phyloP scores from a whole-genome alignment of 2,113 vertebrate genomes.

The Pipra filicauda region DNA sequence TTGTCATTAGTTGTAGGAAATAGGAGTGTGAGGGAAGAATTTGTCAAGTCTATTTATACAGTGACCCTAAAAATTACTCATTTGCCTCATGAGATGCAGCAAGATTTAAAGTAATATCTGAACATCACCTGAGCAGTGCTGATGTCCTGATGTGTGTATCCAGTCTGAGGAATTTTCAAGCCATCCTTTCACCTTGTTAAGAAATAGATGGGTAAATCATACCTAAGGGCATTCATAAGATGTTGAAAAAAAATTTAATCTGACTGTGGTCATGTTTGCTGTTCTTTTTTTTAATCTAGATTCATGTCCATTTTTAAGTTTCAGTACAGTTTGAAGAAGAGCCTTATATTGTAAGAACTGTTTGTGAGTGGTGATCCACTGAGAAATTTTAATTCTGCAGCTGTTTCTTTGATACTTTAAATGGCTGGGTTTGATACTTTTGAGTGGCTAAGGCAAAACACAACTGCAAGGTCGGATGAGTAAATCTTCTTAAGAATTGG shows the following conservation, averaged over 20 bases:
- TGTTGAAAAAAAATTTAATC: neutral
- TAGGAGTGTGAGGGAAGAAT: neutral
- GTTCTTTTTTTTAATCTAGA: neutral
- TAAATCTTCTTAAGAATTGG: neutral
- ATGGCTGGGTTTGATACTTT: neutral
- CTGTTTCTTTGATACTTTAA: neutral
- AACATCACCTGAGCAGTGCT: neutral
- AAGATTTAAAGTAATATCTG: neutral
- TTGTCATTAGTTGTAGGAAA: conserved; percentile 19
- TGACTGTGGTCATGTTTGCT: neutral
- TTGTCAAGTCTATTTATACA: neutral
- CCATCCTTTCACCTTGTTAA: neutral
- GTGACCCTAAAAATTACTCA: neutral
- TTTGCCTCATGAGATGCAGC: neutral
- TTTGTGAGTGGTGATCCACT: neutral
- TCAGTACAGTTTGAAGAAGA: neutral
- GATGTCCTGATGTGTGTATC: neutral
- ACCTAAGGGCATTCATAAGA: neutral
- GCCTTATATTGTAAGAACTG: neutral
- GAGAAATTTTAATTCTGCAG: neutral
- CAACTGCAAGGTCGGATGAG: neutral
- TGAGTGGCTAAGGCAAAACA: neutral
- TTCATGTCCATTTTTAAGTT: neutral
- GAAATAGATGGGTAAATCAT: neutral
- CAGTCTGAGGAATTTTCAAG: neutral